These are phyloP conservation scores for Embidobia sp. DNA, from an alignment of 2,888 invertebrate species.

Conservation along the genomic window DNA sequence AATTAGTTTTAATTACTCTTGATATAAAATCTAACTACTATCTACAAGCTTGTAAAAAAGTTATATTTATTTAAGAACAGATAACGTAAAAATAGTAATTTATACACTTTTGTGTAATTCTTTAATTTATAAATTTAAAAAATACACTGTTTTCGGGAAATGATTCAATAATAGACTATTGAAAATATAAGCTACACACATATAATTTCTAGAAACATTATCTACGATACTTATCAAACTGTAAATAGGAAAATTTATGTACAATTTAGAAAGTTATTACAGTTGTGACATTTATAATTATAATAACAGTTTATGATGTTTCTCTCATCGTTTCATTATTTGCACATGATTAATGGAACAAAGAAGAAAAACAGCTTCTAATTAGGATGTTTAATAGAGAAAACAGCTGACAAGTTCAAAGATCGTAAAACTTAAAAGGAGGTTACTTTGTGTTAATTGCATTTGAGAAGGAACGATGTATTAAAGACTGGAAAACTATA, in stretches of 20 bases:
- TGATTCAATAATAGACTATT: no score
- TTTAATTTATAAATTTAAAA: no score
- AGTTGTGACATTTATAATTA: slow-evolving; percentile 3
- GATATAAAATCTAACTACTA: no score
- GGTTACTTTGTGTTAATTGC: slow-evolving; percentile 41
- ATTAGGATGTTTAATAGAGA: slow-evolving; percentile 31
- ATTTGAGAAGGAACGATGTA: slow-evolving; percentile 24
- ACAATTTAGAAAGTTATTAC: neutral
- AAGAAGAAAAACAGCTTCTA: slow-evolving; percentile 21
- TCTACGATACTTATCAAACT: no score
- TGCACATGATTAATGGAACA: slow-evolving; percentile 18
- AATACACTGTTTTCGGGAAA: no score
- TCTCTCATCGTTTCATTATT: slow-evolving; percentile 6
- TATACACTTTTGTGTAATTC: no score
- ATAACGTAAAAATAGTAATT: no score
- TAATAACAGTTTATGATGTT: slow-evolving; percentile 9
- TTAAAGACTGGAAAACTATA: slow-evolving; percentile 17
- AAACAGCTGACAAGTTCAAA: slow-evolving; percentile 30
- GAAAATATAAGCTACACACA: no score
- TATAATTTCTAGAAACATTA: no score
- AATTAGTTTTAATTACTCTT: no score
- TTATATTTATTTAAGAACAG: no score
- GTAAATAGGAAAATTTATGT: neutral
- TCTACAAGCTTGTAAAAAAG: no score
- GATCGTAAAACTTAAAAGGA: slow-evolving; percentile 41